Conservation (phyloP, 1,140 invertebrate species). For the Spodoptera litura region DNA sequence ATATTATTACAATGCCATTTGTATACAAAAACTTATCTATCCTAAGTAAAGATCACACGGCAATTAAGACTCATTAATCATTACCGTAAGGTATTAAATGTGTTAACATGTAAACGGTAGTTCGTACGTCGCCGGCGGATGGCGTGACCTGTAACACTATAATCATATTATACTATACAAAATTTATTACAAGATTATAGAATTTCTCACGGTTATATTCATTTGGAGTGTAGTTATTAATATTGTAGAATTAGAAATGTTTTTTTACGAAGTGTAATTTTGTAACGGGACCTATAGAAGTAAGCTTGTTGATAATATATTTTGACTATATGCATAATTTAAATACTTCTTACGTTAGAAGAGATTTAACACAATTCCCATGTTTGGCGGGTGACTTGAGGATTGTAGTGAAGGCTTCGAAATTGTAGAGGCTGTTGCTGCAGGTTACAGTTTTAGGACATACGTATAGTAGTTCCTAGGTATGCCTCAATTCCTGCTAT, state of each 20-base stretch:
- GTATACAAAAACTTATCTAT: not conserved
- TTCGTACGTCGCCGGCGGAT: not conserved
- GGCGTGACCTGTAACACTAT: slow-evolving; percentile 30
- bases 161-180: not conserved
- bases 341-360: not conserved
- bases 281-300: not conserved
- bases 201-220: slow-evolving; percentile 22
- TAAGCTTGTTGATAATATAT: not conserved
- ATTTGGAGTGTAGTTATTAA: slow-evolving; percentile 5
- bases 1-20: too few species aligned
- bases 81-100: slow-evolving; percentile 14
- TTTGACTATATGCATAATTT: too few species aligned
- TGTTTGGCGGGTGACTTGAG: not conserved
- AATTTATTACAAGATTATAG: slow-evolving; percentile 13
- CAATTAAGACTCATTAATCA: slow-evolving; percentile 33
- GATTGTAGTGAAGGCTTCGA: not conserved
- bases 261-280: not conserved
- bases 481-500: too few species aligned
- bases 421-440: too few species aligned
- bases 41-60: slow-evolving; percentile 11
- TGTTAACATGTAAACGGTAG: slow-evolving; percentile 13
- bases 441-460: too few species aligned
- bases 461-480: too few species aligned
- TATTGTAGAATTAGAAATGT: slow-evolving; percentile 6
- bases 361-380: not conserved